These are phyloP conservation scores for Odontesthes bonariensis DNA, from an alignment of 2,113 vertebrate species.

Conservation along the genomic window DNA sequence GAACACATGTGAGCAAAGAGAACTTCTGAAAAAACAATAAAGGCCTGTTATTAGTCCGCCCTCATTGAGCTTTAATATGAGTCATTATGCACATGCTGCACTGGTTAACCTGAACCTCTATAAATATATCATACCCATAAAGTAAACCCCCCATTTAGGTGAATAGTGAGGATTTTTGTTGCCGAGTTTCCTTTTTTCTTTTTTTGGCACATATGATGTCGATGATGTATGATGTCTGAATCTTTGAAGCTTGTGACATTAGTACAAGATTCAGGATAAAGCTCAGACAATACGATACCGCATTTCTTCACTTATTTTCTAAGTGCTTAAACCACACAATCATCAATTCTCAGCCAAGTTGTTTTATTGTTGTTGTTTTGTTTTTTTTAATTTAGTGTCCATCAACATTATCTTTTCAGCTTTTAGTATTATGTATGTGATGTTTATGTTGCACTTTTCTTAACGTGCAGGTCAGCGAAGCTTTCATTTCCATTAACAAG, in stretches of 20 bases:
- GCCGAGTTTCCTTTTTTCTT: neutral
- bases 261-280: neutral
- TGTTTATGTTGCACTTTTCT: slow-evolving; percentile 43
- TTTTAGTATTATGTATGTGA: neutral
- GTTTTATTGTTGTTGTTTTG: neutral
- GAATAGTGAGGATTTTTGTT: slow-evolving; percentile 34
- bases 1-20: slow-evolving; percentile 57
- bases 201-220: slow-evolving; percentile 15
- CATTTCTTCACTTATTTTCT: neutral
- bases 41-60: slow-evolving; percentile 57
- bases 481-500: slow-evolving; percentile 46
- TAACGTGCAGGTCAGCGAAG: slow-evolving; percentile 19
- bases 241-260: slow-evolving; percentile 14
- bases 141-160: slow-evolving; percentile 37
- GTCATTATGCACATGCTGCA: slow-evolving; percentile 24
- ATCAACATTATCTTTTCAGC: neutral
- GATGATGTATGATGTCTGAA: slow-evolving; percentile 21
- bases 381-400: slow-evolving; percentile 6
- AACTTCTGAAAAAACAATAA: slow-evolving; percentile 11
- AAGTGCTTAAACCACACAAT: slow-evolving; percentile 21
- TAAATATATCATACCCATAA: slow-evolving; percentile 5
- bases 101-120: slow-evolving; percentile 33
- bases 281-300: slow-evolving; percentile 8
- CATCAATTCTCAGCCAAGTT: slow-evolving; percentile 10
- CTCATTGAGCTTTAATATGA: slow-evolving; percentile 15